Percentiles rank a stretch among this genome's conserved stretches.
These are phyloP conservation scores for Bothrops alternatus DNA, from an alignment of 2,797 vertebrate species.

Conservation along the genomic window DNA sequence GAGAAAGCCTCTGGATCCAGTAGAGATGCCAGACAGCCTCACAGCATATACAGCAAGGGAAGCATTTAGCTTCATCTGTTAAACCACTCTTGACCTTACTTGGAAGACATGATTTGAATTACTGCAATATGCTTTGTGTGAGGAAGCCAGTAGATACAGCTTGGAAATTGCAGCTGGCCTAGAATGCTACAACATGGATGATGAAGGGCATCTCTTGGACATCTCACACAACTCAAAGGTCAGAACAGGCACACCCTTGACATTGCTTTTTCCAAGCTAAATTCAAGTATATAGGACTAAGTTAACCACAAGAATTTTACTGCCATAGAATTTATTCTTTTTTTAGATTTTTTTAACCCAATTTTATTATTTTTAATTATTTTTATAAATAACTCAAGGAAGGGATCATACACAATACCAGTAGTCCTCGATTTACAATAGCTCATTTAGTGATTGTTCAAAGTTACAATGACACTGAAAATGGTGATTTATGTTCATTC, in stretches of 20 bases:
- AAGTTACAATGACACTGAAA: not conserved
- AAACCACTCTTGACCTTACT: not conserved
- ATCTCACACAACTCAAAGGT: not conserved
- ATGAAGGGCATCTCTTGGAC: not conserved
- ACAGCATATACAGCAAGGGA: not conserved
- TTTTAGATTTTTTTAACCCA: too few relatives aligned
- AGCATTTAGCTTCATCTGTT: not conserved
- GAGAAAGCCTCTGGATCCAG: not conserved
- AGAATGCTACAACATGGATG: not conserved
- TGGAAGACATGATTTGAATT: not conserved
- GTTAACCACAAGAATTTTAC: not conserved
- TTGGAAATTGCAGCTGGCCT: not conserved
- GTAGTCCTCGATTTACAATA: not conserved
- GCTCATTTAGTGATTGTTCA: not conserved
- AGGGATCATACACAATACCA: not conserved
- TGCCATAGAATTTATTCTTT: not conserved
- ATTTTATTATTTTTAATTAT: too few relatives aligned
- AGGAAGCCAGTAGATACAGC: not conserved
- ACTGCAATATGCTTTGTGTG: not conserved
- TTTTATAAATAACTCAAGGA: not conserved
- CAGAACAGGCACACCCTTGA: not conserved
- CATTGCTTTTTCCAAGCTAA: not conserved
- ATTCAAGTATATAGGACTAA: not conserved
- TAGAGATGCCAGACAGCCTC: not conserved
- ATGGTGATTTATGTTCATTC: not conserved